Percentiles rank a stretch among this genome's conserved stretches.
phyloP scores from a whole-genome alignment of 1,140 invertebrate species.

The Drosophila murphyi region DNA sequence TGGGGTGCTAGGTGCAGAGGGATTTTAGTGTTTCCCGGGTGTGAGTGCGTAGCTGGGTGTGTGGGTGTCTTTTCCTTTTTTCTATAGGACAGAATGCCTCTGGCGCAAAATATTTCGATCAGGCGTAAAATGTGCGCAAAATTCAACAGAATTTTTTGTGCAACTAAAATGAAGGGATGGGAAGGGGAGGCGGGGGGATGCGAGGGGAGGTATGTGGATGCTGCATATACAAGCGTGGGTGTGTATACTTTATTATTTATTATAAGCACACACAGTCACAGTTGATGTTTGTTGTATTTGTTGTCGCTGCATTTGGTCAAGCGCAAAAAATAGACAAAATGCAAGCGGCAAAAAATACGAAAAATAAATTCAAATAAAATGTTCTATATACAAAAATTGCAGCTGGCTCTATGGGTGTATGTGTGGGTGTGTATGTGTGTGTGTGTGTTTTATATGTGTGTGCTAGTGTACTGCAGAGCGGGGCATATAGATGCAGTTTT shows the following conservation, averaged over 20 bases:
- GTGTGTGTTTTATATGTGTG: neutral
- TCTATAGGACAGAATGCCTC: slow-evolving; percentile 39
- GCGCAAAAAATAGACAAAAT: slow-evolving; percentile 73
- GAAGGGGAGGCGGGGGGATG: too few relatives aligned
- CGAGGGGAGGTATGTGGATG: slow-evolving; percentile 14
- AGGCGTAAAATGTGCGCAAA: slow-evolving; percentile 83
- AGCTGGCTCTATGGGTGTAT: slow-evolving; percentile 21
- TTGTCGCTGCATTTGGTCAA: slow-evolving; percentile 65
- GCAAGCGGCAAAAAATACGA: slow-evolving; percentile 59
- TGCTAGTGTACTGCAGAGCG: neutral
- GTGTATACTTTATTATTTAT: slow-evolving; percentile 79
- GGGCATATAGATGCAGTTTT: slow-evolving; percentile 25
- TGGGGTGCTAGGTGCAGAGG: neutral
- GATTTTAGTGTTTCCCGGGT: slow-evolving; percentile 2
- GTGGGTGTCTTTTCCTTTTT: slow-evolving; percentile 59
- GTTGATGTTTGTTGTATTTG: slow-evolving; percentile 54
- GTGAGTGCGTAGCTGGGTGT: slow-evolving; percentile 21
- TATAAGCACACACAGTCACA: slow-evolving; percentile 63
- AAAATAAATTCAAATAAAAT: slow-evolving; percentile 81
- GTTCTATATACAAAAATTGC: slow-evolving; percentile 69
- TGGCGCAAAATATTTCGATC: slow-evolving; percentile 79
- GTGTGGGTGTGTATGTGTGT: slow-evolving; percentile 15
- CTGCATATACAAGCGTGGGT: slow-evolving; percentile 45
- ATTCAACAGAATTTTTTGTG: slow-evolving; percentile 69
- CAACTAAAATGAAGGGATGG: slow-evolving; percentile 16